A percentile compares a stretch with the other conserved stretches of the same genome.
These are phyloP conservation scores for Digitonthophagus gazella DNA, from an alignment of 2,888 invertebrate genomes.

Conservation along the genomic window DNA sequence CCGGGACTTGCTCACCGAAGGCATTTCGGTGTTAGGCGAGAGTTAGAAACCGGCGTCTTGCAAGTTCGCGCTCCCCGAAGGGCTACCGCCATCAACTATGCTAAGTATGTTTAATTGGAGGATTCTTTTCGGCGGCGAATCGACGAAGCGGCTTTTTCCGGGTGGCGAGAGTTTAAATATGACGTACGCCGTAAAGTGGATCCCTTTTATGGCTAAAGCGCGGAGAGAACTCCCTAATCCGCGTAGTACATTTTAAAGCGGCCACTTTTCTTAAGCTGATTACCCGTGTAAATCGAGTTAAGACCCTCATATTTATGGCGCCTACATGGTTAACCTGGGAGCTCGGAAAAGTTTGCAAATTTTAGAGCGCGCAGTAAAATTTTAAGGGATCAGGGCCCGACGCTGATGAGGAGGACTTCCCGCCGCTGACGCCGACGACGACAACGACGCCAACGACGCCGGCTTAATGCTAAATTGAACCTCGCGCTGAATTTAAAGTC, in stretches of 20 bases:
- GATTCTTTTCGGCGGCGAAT: background rate
- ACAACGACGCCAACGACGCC: background rate
- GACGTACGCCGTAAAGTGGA: conserved; percentile 45
- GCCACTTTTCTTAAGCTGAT: conserved; percentile 55
- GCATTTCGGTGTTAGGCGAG: conserved; percentile 41
- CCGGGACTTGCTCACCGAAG: conserved; percentile 46
- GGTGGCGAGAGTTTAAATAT: conserved; percentile 45
- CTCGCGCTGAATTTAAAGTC: background rate
- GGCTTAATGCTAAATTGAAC: background rate
- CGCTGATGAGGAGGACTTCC: background rate
- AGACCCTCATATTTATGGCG: conserved; percentile 53
- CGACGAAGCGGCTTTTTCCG: background rate
- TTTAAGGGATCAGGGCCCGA: conserved; percentile 26
- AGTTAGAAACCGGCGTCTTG: conserved; percentile 46
- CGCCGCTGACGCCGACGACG: background rate
- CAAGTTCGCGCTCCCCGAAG: conserved; percentile 37
- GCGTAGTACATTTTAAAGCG: conserved; percentile 51
- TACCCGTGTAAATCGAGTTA: conserved; percentile 54
- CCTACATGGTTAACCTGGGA: conserved; percentile 48
- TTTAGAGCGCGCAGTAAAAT: conserved; percentile 31
- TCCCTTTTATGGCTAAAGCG: conserved; percentile 45
- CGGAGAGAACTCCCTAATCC: conserved; percentile 43
- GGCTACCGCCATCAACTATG: conserved; percentile 48
- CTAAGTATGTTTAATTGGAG: conserved; percentile 45
- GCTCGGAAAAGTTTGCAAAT: conserved; percentile 23